phyloP scores from a whole-genome alignment of 2,797 vertebrate species.

The Cirrhinus mrigala region DNA sequence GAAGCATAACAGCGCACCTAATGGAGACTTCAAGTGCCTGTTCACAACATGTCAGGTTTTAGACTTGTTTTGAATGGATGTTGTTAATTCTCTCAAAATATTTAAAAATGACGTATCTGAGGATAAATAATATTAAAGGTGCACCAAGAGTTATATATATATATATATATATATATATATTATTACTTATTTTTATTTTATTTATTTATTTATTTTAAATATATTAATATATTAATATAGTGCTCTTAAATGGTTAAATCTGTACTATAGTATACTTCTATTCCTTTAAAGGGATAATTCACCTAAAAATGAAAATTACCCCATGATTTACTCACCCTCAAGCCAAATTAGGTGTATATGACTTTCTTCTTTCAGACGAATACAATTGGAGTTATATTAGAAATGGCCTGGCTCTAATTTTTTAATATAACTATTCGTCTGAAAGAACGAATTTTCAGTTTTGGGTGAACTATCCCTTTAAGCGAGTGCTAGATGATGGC shows the following conservation, averaged over 20 bases:
- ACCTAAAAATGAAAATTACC: no score
- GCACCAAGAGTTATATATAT: background rate
- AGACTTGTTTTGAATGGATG: background rate
- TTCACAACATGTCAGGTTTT: conserved; percentile 1
- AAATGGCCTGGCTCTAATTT: no score
- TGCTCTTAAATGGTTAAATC: background rate
- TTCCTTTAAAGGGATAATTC: no score
- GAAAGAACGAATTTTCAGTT: no score
- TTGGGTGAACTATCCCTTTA: background rate
- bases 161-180: no score
- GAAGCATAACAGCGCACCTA: background rate
- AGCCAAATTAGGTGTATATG: no score
- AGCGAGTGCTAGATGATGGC: background rate
- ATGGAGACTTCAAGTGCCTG: conserved; percentile 11
- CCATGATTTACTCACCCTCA: no score
- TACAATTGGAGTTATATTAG: no score
- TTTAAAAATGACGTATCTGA: background rate
- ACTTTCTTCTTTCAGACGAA: no score
- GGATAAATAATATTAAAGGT: background rate
- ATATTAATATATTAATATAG: background rate
- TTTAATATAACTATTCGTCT: no score
- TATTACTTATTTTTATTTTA: no score
- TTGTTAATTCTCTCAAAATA: background rate
- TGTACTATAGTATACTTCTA: background rate
- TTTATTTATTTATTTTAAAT: no score